Evolutionary conservation across 2,888 invertebrate genomes (phyloP), one percentile per base, ranked within the genome.

Genomic region (Sisyra nigra): DNA sequence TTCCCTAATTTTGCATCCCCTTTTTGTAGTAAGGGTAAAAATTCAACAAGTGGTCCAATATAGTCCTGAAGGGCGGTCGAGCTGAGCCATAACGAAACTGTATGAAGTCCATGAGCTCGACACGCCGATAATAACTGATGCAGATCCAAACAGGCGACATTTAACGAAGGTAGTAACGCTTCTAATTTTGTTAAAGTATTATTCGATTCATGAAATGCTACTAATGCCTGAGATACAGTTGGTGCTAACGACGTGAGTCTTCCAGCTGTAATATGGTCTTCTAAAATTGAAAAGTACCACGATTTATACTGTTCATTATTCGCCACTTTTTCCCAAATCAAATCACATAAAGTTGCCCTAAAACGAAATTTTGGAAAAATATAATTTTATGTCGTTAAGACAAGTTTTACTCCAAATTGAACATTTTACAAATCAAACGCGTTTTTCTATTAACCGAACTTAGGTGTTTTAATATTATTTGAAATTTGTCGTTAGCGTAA

Each of bases 11-110:
- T 68, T 49, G 77, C 61, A 46, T 65, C 61, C 45, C 58, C 57
- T 2, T 62, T 61, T 15, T 66, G 62, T 34, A 77, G 54, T 47
- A 70, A 62, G 1, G 68, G 67, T 51, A 77, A 60, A 36, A 78
- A 67, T 53, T 79, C 83, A 45, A 77, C 78, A 45, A 88, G 60
- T 1, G 86, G 83, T 15, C 76, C 70, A 1, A 77, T 71, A 54
- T 77, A 88, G 58, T 88, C 87, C 35, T 62, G 63, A 56, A 88
- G 71, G 8, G 81, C 86, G 54, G 74, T 72, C 47, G 84, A 85
- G 59, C 82, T 80, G 19, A 88, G 73, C 59, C 83, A 80, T 48
- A 84, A 68, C 45, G 61, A 61, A 3, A 61, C 61, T 10, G 58
- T 57, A 48, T 57, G 62, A n/a, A 64, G 48, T 5, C 31, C 31